Conservation (phyloP, 2,113 vertebrate species). For the Ursus arctos region DNA sequence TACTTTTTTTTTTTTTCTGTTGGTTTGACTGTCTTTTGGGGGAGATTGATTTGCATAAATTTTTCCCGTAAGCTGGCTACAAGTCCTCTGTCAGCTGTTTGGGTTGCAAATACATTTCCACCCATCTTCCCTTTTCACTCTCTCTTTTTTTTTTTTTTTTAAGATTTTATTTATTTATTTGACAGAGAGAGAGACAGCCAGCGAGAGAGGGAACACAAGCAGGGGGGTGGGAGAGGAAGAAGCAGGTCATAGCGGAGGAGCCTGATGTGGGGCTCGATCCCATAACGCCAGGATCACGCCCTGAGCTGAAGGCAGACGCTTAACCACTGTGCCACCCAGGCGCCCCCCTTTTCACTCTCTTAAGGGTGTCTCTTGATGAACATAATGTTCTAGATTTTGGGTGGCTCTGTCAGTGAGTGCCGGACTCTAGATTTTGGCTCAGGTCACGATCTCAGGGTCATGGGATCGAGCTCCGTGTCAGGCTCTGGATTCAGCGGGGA, state of each 20-base stretch:
- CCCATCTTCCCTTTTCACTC: not conserved
- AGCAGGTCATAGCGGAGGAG: too few species aligned
- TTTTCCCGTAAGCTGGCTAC: not conserved
- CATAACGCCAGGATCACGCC: too few species aligned
- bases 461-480: not conserved
- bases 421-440: not conserved
- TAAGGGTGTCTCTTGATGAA: not conserved
- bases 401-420: not conserved
- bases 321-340: too few species aligned
- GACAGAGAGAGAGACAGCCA: too few species aligned
- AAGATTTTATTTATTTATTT: too few species aligned
- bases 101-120: not conserved
- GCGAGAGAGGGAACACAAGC: too few species aligned
- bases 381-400: slow-evolving; percentile 39
- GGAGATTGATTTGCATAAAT: not conserved
- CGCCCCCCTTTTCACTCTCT: not conserved
- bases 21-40: not conserved
- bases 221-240: too few species aligned
- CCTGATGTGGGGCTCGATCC: too few species aligned
- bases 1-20: not conserved
- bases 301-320: too few species aligned
- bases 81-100: not conserved
- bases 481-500: not conserved
- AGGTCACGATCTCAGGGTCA: not conserved
- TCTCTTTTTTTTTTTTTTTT: not conserved